Base-by-base conservation (phyloP, 2,113 vertebrate species). In the Chloropsis hardwickii region DNA sequence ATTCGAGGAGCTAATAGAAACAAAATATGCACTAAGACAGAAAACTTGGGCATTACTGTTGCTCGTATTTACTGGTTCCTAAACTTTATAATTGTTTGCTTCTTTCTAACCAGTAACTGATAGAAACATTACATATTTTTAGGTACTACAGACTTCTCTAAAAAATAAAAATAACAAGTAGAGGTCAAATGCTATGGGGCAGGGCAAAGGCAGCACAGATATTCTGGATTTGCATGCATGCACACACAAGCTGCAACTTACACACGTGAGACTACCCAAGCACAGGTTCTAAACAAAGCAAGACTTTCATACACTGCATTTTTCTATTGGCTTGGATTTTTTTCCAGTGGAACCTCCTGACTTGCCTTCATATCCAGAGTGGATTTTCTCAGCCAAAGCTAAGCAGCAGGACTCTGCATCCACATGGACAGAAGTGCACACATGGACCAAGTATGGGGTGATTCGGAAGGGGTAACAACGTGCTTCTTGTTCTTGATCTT, bases 321-420 rank as follows among this genome's bases (percentile, higher is more conserved):
- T 69, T 82, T 45, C 50, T 77, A 28, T 3, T 61, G 17, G 21
- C 8, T 48, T 61, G 22, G 2, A 7, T 7, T 19, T 84, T 33
- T 10, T 48, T 8, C 7, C 42, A 17, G 23, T 44, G 8, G 16
- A 64, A 5, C 9, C 12, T 86, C 48, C 47, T 14, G 21, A 61
- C 97, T 95, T 96, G 98, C 99, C 99, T 97, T 99, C 98, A 23
- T 99, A 99, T 97, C 98, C 99, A 73, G 99, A 99, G 96, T 98
- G 99, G 92, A 98, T 98, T 96, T 98, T 98, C 91, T 99, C 99
- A 54, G 98, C 98, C 91, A 99, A 93, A 5, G 97, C 98, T 51
- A 99, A 95, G 57, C 99, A 99, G 93, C 99, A 99, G 7, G 98
- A 97, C 45, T 98, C 98, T 31, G 98, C 89, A 71, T 98, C 98